Conservation (phyloP, 2,113 vertebrate species). For the Pseudorhombus dupliciocellatus region DNA sequence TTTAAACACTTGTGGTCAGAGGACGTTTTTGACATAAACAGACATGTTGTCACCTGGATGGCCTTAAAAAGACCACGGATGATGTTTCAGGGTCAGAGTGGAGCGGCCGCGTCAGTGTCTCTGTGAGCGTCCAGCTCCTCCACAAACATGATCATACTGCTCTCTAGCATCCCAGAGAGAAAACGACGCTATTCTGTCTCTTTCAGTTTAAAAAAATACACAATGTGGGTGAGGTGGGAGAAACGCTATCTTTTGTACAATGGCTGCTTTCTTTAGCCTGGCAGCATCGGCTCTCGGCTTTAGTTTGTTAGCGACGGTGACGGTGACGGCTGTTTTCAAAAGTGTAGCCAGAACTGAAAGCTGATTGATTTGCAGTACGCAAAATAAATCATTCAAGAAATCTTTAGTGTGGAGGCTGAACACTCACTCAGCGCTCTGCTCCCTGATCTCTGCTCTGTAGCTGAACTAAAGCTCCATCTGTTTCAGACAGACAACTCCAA, state of each 20-base stretch:
- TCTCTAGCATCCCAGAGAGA: conserved; percentile 7
- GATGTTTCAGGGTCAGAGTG: neutral
- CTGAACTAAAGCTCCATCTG: neutral
- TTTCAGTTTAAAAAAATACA: neutral
- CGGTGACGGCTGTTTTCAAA: neutral
- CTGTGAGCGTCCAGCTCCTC: neutral
- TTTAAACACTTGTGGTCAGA: neutral
- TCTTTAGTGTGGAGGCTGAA: neutral
- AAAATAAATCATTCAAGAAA: too few species aligned
- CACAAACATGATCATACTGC: neutral
- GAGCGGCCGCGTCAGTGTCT: conserved; percentile 1
- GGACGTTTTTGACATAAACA: too few species aligned
- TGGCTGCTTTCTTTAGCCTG: conserved; percentile 9
- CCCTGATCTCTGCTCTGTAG: neutral
- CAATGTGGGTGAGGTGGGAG: conserved; percentile 35
- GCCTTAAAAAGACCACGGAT: neutral
- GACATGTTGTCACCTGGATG: neutral
- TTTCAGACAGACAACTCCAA: neutral
- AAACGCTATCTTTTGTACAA: conserved; percentile 22
- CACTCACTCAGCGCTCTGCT: neutral
- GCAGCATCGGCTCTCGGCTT: conserved; percentile 5
- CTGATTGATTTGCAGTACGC: too few species aligned
- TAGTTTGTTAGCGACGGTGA: too few species aligned
- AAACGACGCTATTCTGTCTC: conserved; percentile 4
- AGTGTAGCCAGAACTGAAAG: neutral